Conservation (phyloP, 2,113 vertebrate genomes). For the Lasiurus cinereus region DNA sequence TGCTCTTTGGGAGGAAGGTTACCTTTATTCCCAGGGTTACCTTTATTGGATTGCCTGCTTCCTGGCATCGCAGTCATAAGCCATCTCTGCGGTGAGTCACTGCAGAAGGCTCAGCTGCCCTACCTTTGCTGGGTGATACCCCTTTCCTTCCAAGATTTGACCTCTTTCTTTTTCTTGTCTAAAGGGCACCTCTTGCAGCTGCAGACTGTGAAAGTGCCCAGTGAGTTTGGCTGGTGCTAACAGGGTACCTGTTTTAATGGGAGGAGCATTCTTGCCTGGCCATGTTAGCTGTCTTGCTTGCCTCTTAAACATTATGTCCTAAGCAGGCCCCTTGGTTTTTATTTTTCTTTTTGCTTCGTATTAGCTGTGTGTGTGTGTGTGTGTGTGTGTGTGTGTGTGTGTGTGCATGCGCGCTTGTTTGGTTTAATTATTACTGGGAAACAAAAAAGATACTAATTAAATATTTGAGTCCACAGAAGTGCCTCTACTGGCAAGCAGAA, state of each 20-base stretch:
- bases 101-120: no score
- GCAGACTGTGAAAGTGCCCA: background rate
- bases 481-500: slow-evolving; percentile 25
- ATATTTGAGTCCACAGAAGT: slow-evolving; percentile 40
- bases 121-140: background rate
- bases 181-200: background rate
- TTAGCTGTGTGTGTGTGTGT: background rate
- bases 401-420: background rate
- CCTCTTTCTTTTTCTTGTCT: background rate
- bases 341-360: background rate
- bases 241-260: background rate
- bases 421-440: slow-evolving; percentile 66
- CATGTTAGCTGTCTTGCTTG: background rate
- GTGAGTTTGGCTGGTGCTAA: background rate
- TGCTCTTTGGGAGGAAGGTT: background rate
- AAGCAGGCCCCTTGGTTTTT: background rate
- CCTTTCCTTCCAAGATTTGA: background rate
- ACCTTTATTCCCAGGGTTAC: background rate
- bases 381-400: background rate
- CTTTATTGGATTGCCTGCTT: background rate
- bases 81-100: background rate
- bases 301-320: background rate
- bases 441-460: slow-evolving; percentile 45
- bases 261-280: background rate
- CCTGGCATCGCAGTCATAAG: accelerated